These are phyloP conservation scores for Zonotrichia leucophrys DNA, from an alignment of 2,113 vertebrate species.

Conservation along the genomic window DNA sequence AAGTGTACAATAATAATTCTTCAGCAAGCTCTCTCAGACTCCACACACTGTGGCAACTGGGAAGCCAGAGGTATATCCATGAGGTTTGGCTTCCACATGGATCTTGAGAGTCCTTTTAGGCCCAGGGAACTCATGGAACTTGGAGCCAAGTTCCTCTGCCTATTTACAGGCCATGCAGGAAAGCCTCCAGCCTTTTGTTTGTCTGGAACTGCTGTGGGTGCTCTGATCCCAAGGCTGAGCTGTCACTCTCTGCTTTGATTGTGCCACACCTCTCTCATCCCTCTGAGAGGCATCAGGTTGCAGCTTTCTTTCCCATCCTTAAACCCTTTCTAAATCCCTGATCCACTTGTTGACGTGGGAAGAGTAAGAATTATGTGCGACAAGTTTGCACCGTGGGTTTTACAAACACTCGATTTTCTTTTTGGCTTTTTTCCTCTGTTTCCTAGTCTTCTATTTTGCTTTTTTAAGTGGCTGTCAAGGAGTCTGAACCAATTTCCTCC, in stretches of 20 bases:
- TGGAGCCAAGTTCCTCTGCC: not conserved
- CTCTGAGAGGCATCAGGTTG: not conserved
- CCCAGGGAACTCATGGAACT: not conserved
- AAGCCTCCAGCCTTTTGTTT: not conserved
- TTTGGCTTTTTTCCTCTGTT: not conserved
- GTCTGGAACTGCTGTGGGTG: not conserved
- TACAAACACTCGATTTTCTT: not conserved
- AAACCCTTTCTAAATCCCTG: not conserved
- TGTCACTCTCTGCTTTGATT: not conserved
- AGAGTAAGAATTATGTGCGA: not conserved
- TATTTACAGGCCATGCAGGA: rapidly evolving
- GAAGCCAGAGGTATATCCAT: not conserved
- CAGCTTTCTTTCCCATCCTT: not conserved
- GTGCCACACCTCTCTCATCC: not conserved
- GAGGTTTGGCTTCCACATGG: not conserved
- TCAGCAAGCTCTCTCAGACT: not conserved
- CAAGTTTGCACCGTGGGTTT: not conserved
- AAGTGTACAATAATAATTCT: not conserved
- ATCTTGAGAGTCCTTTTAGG: not conserved
- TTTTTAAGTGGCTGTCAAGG: not conserved
- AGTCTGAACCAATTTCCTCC: not conserved
- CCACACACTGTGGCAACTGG: rapidly evolving
- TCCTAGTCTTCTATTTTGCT: not conserved
- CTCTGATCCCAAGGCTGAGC: rapidly evolving
- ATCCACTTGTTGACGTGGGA: not conserved